Evolutionary conservation across 2,113 vertebrate species (phyloP).

Genomic region (Apodemus speciosus): DNA sequence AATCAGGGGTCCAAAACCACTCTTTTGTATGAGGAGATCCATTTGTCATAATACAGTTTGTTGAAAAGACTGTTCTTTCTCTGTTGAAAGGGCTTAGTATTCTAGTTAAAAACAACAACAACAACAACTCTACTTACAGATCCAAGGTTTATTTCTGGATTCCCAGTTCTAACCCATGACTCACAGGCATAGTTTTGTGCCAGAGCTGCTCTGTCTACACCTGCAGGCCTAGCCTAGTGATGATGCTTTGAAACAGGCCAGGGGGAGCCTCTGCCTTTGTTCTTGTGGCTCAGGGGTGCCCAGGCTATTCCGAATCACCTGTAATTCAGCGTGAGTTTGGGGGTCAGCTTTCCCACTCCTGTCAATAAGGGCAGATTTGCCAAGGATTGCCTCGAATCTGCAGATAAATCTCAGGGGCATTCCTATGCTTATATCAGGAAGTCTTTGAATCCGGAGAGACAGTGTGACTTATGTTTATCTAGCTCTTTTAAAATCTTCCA

Average conservation of each 20-base stretch:
- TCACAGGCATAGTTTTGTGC: not conserved
- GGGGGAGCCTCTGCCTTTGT: slow-evolving; percentile 7
- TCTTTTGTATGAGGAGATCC: not conserved
- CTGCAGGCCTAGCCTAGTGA: not conserved
- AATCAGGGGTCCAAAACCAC: not conserved
- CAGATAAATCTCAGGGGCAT: not conserved
- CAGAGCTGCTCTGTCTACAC: not conserved
- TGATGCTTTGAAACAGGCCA: slow-evolving; percentile 1
- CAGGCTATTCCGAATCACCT: not conserved
- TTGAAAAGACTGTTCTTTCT: not conserved
- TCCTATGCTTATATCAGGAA: not conserved
- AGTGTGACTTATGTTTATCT: not conserved
- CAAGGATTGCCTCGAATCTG: not conserved
- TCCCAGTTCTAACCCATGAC: not conserved
- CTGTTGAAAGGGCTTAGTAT: not conserved
- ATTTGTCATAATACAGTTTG: not conserved
- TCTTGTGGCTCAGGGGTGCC: not conserved
- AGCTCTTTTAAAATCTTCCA: not conserved
- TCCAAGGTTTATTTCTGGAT: slow-evolving; percentile 29
- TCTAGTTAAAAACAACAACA: not conserved
- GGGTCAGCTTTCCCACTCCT: not conserved
- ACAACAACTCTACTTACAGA: not conserved
- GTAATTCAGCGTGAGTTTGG: slow-evolving; percentile 20
- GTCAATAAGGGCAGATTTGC: not conserved
- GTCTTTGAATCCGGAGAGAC: not conserved